A percentile compares a stretch with the other conserved stretches of the same genome.
Conservation (phyloP, 2,888 invertebrate species). For the Heteropelma amictum region DNA sequence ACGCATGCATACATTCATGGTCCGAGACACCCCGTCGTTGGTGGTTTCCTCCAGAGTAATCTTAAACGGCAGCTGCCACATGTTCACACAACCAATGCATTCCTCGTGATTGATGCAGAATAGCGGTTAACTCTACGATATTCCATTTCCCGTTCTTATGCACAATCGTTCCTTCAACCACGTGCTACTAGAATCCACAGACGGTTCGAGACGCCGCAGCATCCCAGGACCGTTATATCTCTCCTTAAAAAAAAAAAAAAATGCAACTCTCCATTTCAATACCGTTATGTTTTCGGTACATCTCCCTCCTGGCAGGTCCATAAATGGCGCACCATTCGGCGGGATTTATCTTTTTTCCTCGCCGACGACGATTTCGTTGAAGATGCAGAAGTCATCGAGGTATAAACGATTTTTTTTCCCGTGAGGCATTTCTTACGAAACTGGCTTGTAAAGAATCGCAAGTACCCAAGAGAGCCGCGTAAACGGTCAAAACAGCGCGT, state of each 20-base stretch:
- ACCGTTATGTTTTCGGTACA: background rate
- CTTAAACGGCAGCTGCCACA: constrained; percentile 40
- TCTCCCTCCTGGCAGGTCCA: too few species aligned
- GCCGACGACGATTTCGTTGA: too few species aligned
- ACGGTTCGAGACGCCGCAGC: background rate
- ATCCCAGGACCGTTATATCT: background rate
- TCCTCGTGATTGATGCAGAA: constrained; percentile 9
- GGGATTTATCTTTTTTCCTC: too few species aligned
- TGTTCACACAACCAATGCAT: background rate
- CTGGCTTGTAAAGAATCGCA: background rate
- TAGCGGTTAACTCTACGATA: constrained; percentile 26
- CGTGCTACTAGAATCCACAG: background rate
- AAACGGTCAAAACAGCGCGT: background rate
- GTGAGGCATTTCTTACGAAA: too few species aligned
- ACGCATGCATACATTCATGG: background rate
- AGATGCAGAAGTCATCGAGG: too few species aligned
- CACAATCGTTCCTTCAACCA: background rate
- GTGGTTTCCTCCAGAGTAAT: constrained; percentile 46
- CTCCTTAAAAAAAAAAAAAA: background rate
- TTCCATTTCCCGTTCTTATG: constrained; percentile 20
- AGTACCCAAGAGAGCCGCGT: background rate
- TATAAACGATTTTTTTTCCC: too few species aligned
- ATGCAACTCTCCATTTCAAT: background rate
- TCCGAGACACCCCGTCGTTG: constrained; percentile 50
- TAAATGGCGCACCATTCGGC: too few species aligned